These are phyloP conservation scores for Atherinomorus stipes DNA, from an alignment of 2,113 vertebrate species.

Conservation along the genomic window DNA sequence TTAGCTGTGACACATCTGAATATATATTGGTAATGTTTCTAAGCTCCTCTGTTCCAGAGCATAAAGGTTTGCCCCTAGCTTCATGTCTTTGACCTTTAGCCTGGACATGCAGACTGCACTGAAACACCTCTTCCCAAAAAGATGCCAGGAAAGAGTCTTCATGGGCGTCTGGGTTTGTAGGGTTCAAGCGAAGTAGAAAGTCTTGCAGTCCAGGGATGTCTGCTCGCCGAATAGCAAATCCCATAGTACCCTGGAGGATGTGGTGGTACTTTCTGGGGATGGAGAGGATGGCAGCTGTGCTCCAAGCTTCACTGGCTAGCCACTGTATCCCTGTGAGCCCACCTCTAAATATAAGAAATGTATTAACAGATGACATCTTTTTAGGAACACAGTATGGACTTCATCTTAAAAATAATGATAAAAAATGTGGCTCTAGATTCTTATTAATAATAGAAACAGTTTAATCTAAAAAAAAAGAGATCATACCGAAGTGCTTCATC, in stretches of 20 bases:
- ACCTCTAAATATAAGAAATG: constrained; percentile 50
- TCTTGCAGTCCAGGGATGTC: constrained; percentile 77
- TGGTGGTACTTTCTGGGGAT: constrained; percentile 70
- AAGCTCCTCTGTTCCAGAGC: constrained; percentile 81
- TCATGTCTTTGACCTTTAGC: constrained; percentile 13
- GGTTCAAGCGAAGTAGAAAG: constrained; percentile 81
- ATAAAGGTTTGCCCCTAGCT: constrained; percentile 55
- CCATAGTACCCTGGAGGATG: constrained; percentile 83
- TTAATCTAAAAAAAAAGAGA: neutral
- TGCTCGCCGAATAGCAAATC: constrained; percentile 82
- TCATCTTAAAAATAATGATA: neutral
- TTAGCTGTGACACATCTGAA: constrained; percentile 83
- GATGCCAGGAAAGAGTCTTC: constrained; percentile 77
- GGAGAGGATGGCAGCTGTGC: constrained; percentile 82
- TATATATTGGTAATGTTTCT: constrained; percentile 76
- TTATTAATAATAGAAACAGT: no score
- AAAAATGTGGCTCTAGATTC: no score
- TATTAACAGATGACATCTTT: neutral
- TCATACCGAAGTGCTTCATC: constrained; percentile 72
- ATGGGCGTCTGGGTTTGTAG: constrained; percentile 50
- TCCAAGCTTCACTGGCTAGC: constrained; percentile 87
- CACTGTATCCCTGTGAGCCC: constrained; percentile 83
- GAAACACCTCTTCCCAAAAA: constrained; percentile 85
- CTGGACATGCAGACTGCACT: constrained; percentile 73
- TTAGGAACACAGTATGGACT: constrained; percentile 4